A percentile compares a stretch with the other conserved stretches of the same genome.
phyloP scores from a whole-genome alignment of 2,113 vertebrate genomes.

The Nesospiza acunhae region DNA sequence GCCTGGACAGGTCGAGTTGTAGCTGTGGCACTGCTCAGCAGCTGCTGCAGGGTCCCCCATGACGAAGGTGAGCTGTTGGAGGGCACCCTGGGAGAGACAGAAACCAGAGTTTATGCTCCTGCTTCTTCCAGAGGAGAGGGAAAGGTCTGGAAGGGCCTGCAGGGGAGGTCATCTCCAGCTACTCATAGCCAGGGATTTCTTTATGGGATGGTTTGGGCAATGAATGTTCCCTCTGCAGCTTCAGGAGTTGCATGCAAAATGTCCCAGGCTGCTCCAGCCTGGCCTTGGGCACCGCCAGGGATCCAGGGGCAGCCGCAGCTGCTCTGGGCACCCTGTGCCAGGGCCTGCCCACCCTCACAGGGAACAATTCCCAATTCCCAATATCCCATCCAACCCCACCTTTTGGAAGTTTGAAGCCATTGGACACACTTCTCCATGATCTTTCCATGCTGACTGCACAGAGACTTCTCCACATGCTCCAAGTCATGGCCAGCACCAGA shows the following conservation, averaged over 20 bases:
- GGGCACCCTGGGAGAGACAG: conserved; percentile 74
- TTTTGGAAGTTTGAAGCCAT: neutral
- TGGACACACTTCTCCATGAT: neutral
- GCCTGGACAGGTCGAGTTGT: conserved; percentile 49
- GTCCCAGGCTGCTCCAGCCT: neutral
- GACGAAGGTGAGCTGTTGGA: conserved; percentile 81
- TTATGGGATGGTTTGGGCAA: neutral
- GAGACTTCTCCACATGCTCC: neutral
- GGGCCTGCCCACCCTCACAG: neutral
- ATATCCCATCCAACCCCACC: accelerated
- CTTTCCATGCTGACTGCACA: neutral
- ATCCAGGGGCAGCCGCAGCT: neutral
- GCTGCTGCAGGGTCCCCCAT: conserved; percentile 81
- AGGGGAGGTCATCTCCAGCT: neutral
- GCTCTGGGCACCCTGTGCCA: neutral
- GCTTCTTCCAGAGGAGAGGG: neutral
- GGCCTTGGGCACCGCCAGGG: neutral
- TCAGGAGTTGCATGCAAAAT: neutral
- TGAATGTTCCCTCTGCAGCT: neutral
- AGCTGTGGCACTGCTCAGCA: conserved; percentile 70
- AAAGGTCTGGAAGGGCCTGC: neutral
- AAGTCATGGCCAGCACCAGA: neutral
- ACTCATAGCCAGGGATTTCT: neutral
- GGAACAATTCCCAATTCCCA: neutral
- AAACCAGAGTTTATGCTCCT: neutral